Evolutionary conservation across 23 tunicate genomes (phyloP).

Genomic region (Pegea sp.): DNA sequence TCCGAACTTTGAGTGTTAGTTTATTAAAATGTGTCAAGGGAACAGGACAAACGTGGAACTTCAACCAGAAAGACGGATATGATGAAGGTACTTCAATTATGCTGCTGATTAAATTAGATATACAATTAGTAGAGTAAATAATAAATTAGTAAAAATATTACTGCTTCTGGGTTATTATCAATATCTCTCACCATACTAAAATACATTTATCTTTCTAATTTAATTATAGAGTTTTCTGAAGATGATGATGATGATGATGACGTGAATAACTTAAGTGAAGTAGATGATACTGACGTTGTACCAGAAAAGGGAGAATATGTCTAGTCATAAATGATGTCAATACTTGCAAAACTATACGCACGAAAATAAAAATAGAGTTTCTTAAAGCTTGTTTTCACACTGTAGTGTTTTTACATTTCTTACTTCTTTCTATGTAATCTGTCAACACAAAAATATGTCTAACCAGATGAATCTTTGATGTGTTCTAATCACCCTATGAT

Average conservation of each 20-base stretch:
- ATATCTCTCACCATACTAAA: neutral
- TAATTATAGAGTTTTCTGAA: neutral
- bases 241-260: neutral
- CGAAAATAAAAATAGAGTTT: too few species aligned
- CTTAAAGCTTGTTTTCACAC: too few species aligned
- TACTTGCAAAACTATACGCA: too few species aligned
- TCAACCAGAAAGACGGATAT: conserved; percentile 27
- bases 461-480: too few species aligned
- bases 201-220: neutral
- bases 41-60: conserved; percentile 15
- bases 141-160: neutral
- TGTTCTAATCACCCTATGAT: too few species aligned
- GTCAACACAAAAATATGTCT: too few species aligned
- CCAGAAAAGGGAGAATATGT: too few species aligned
- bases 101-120: too few species aligned
- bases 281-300: neutral
- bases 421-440: too few species aligned
- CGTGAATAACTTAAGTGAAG: neutral
- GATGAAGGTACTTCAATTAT: conserved; percentile 52
- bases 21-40: conserved; percentile 30
- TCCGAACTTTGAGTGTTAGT: conserved; percentile 5
- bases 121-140: too few species aligned
- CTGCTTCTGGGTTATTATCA: neutral
- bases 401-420: too few species aligned
- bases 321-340: too few species aligned